Conservation (phyloP, 2,113 vertebrate species). For the Neodon shergylaensis region DNA sequence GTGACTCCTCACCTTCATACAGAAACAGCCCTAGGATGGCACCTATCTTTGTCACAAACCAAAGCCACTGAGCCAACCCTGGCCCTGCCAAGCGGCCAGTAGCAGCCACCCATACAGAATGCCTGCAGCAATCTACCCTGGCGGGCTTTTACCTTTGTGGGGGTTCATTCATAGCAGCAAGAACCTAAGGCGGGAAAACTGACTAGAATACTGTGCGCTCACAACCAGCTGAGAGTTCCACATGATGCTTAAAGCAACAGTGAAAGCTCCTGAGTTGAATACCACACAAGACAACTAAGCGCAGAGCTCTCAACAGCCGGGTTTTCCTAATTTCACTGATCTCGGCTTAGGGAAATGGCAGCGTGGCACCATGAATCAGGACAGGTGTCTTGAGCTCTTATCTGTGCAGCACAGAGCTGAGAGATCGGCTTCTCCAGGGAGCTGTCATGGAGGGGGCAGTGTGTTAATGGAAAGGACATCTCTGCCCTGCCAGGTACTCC, state of each 20-base stretch:
- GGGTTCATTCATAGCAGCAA: neutral
- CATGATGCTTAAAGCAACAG: neutral
- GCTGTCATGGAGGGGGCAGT: neutral
- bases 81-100: neutral
- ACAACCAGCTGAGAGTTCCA: neutral
- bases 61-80: neutral
- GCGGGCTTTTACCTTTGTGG: neutral
- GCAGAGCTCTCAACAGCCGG: neutral
- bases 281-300: neutral
- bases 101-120: neutral
- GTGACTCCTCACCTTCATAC: neutral
- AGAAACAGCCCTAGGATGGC: neutral
- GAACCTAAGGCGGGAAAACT: neutral
- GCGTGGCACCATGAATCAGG: neutral
- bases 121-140: neutral
- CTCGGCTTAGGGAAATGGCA: neutral
- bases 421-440: neutral
- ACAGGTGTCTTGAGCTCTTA: neutral
- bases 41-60: constrained; percentile 31
- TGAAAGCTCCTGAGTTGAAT: neutral
- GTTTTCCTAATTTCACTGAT: neutral
- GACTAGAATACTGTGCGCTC: neutral
- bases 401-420: neutral
- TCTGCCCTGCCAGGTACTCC: neutral
- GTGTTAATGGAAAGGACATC: neutral